These are phyloP conservation scores for Polyommatus iphigenia DNA, from an alignment of 2,888 invertebrate species.

Conservation along the genomic window DNA sequence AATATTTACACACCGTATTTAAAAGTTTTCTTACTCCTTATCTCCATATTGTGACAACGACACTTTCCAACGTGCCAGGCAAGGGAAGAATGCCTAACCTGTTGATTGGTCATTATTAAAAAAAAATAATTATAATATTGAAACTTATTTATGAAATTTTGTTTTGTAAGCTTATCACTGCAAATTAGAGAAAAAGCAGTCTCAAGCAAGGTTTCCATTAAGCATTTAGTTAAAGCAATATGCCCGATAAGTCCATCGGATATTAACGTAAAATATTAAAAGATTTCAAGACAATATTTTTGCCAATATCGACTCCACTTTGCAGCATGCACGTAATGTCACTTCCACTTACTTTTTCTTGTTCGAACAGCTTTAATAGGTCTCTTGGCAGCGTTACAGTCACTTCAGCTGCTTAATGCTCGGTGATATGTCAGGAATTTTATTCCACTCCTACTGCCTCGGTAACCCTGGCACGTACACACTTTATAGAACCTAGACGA, in stretches of 20 bases:
- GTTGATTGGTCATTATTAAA: too few species aligned
- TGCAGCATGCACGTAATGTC: not conserved
- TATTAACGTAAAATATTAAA: not conserved
- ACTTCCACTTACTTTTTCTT: not conserved
- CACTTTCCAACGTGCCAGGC: too few species aligned
- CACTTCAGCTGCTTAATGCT: not conserved
- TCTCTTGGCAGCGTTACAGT: not conserved
- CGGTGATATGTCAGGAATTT: not conserved
- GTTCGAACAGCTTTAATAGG: not conserved
- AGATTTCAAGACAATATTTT: not conserved
- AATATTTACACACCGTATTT: too few species aligned
- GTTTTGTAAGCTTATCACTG: too few species aligned
- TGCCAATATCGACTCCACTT: not conserved
- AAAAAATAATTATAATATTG: too few species aligned
- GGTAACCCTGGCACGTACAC: not conserved
- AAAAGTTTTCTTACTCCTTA: too few species aligned
- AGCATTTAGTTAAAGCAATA: too few species aligned
- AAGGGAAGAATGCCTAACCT: too few species aligned
- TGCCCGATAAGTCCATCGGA: not conserved
- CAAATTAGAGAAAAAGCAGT: too few species aligned
- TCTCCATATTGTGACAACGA: too few species aligned
- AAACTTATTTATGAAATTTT: too few species aligned
- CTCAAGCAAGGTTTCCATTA: too few species aligned
- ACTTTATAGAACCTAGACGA: not conserved
- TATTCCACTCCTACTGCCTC: conserved; percentile 3